phyloP scores from a whole-genome alignment of 2,888 invertebrate genomes.

The Lepidonotus clava region DNA sequence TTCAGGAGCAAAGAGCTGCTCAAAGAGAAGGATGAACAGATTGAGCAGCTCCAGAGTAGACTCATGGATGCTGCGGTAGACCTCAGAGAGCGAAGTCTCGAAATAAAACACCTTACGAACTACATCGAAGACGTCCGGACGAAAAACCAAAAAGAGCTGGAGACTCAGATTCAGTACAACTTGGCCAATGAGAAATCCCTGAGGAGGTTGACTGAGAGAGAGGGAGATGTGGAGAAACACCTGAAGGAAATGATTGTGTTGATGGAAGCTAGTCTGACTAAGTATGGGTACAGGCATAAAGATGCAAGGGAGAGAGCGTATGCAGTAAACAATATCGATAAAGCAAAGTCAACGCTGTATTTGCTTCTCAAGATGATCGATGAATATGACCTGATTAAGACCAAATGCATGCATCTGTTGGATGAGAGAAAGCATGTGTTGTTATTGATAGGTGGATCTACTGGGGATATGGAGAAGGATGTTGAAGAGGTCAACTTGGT shows the following conservation, averaged over 20 bases:
- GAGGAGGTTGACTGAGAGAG: constrained; percentile 60
- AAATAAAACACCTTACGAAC: constrained; percentile 59
- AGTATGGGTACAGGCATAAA: not conserved
- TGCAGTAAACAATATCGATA: constrained; percentile 32
- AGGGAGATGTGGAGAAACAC: constrained; percentile 21
- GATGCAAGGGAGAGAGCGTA: not conserved
- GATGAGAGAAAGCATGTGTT: constrained; percentile 66
- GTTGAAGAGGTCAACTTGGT: constrained; percentile 17
- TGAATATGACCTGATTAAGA: constrained; percentile 65
- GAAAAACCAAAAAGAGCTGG: constrained; percentile 67
- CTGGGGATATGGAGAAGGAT: constrained; percentile 1
- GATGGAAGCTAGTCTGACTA: constrained; percentile 34
- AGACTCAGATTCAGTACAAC: constrained; percentile 71
- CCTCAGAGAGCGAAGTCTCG: not conserved
- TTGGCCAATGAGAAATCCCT: constrained; percentile 72
- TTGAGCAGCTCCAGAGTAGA: constrained; percentile 65
- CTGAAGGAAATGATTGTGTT: constrained; percentile 40
- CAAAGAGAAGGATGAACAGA: constrained; percentile 64
- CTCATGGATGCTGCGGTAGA: constrained; percentile 58
- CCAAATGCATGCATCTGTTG: constrained; percentile 68
- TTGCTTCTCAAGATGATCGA: constrained; percentile 67
- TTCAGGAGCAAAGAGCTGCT: constrained; percentile 68
- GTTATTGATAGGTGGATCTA: not conserved
- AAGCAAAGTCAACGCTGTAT: constrained; percentile 57
- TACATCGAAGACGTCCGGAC: constrained; percentile 65